phyloP scores from a whole-genome alignment of 2,888 invertebrate genomes.

The Zygogramma bicolorata region DNA sequence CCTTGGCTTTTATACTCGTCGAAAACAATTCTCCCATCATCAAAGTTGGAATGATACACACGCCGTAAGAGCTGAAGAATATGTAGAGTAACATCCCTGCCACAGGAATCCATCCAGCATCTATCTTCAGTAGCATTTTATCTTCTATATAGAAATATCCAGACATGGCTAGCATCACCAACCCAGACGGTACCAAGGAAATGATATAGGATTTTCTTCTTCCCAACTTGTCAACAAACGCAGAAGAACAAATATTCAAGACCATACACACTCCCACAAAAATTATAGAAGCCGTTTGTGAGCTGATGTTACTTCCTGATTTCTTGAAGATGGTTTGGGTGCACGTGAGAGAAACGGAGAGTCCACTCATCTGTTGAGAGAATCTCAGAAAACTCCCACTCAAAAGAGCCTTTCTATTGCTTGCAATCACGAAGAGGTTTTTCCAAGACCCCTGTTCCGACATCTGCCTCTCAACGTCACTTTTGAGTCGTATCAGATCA shows the following conservation, averaged over 20 bases:
- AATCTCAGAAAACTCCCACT: conserved; percentile 55
- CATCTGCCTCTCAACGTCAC: conserved; percentile 57
- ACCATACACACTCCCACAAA: conserved; percentile 46
- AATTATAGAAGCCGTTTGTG: conserved; percentile 56
- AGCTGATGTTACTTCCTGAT: conserved; percentile 57
- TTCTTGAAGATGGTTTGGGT: conserved; percentile 59
- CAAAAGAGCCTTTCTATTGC: conserved; percentile 56
- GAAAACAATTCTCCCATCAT: conserved; percentile 56
- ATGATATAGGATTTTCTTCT: conserved; percentile 53
- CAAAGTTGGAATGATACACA: conserved; percentile 55
- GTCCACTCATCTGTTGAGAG: conserved; percentile 58
- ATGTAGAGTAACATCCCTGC: conserved; percentile 55
- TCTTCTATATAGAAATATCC: conserved; percentile 52
- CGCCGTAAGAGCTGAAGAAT: conserved; percentile 50
- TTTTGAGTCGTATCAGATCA: conserved; percentile 50
- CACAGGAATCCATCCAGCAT: conserved; percentile 52
- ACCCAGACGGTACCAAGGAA: conserved; percentile 50
- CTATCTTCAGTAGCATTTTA: not conserved
- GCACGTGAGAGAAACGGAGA: conserved; percentile 54
- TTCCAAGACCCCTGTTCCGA: conserved; percentile 58
- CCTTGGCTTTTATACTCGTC: conserved; percentile 54
- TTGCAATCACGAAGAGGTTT: conserved; percentile 54
- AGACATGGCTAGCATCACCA: conserved; percentile 49
- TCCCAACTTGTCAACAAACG: conserved; percentile 56
- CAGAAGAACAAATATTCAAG: conserved; percentile 42